Evolutionary conservation across 30 jellyfish, hydroid and myxozoan species (phyloP).

Genomic region (Rhopilema esculentum): DNA sequence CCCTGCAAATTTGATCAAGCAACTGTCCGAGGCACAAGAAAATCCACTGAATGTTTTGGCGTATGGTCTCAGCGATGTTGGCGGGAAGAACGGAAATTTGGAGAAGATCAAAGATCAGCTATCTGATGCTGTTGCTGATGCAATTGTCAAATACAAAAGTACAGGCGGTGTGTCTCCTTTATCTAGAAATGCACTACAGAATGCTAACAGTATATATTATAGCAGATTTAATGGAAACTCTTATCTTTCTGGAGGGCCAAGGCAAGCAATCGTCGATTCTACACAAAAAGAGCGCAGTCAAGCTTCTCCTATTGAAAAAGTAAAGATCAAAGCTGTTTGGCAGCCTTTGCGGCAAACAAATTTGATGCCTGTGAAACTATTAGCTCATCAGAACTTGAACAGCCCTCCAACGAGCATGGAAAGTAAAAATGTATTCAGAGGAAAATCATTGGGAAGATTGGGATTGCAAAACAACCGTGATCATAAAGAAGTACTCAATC

Average conservation of each 20-base stretch:
- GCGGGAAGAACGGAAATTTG: conserved; percentile 17
- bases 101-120: conserved; percentile 57
- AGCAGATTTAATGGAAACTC: not conserved
- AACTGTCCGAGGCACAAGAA: conserved; percentile 4
- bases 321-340: conserved; percentile 22
- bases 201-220: conserved; percentile 19
- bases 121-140: conserved; percentile 80
- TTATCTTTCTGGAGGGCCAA: not conserved
- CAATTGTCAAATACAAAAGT: conserved; percentile 51
- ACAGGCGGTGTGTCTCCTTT: not conserved
- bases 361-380: not conserved
- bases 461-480: not conserved
- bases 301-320: not conserved
- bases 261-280: not conserved
- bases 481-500: not conserved
- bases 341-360: conserved; percentile 13
- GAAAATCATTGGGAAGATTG: not conserved
- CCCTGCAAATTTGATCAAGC: not conserved
- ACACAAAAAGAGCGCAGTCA: not conserved
- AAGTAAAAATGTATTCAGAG: not conserved
- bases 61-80: conserved; percentile 2
- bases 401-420: not conserved
- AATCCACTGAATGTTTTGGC: conserved; percentile 20
- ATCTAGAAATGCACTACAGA: not conserved
- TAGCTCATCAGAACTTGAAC: not conserved